These are phyloP conservation scores for Eleginops maclovinus DNA, from an alignment of 2,113 vertebrate species.

Conservation along the genomic window DNA sequence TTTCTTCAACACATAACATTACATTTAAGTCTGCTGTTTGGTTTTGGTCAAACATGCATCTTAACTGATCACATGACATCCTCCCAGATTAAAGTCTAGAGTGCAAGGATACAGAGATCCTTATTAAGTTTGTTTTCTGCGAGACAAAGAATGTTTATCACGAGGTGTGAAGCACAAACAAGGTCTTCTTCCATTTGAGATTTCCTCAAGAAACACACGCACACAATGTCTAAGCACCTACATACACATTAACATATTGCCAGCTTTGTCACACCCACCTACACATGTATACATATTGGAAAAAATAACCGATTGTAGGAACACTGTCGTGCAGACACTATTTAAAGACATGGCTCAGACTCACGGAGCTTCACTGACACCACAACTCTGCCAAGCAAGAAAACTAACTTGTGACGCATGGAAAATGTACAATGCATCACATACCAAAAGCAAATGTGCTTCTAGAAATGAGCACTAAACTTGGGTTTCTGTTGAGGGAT, in stretches of 20 bases:
- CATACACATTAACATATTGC: conserved; percentile 61
- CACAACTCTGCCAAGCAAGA: background rate
- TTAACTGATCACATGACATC: background rate
- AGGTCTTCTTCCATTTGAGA: conserved; percentile 25
- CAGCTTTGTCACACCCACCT: conserved; percentile 67
- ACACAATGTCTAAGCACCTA: background rate
- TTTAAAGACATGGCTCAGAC: background rate
- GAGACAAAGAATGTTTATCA: conserved; percentile 11
- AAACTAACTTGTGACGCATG: background rate
- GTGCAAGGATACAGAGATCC: conserved; percentile 1
- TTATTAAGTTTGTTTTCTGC: conserved; percentile 7
- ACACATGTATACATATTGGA: conserved; percentile 31
- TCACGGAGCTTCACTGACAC: background rate
- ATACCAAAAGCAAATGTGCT: background rate
- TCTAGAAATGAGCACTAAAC: conserved; percentile 6
- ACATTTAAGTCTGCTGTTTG: background rate
- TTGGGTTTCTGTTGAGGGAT: background rate
- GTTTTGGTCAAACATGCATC: background rate
- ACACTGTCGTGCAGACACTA: background rate
- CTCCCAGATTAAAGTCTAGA: background rate
- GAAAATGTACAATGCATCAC: background rate
- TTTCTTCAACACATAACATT: background rate
- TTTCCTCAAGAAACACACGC: conserved; percentile 7
- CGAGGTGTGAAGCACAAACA: conserved; percentile 14
- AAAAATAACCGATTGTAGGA: conserved; percentile 16